Evolutionary conservation across 2,113 vertebrate genomes (phyloP).

Genomic region (Cyprinodon tularosa): DNA sequence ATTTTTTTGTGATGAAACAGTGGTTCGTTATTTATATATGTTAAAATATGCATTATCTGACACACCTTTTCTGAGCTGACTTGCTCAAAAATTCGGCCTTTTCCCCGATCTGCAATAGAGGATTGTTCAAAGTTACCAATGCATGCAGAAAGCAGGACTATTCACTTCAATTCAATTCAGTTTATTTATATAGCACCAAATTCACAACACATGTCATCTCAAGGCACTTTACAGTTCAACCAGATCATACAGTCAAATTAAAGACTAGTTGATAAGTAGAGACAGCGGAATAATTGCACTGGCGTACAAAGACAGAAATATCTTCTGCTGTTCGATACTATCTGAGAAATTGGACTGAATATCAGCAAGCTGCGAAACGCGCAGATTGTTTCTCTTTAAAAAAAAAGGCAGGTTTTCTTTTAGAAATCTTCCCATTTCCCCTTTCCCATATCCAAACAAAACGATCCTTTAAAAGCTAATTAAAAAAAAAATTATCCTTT

Average conservation of each 20-base stretch:
- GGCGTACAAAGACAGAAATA: neutral
- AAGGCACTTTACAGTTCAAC: too few relatives aligned
- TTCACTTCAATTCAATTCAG: too few relatives aligned
- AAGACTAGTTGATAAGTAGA: slow-evolving; percentile 2
- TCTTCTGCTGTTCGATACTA: neutral
- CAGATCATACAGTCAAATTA: too few relatives aligned
- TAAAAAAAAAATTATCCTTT: too few relatives aligned
- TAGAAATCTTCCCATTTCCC: too few relatives aligned
- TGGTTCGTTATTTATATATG: neutral
- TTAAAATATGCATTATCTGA: neutral
- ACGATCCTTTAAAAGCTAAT: too few relatives aligned
- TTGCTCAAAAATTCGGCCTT: slow-evolving; percentile 94
- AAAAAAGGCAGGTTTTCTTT: neutral
- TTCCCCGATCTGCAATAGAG: slow-evolving; percentile 87
- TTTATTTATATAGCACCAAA: too few relatives aligned
- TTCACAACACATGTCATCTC: too few relatives aligned
- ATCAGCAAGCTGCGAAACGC: neutral
- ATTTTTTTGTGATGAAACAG: neutral
- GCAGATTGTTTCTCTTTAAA: neutral
- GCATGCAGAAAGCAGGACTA: neutral
- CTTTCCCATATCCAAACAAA: too few relatives aligned
- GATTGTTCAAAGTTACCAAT: neutral
- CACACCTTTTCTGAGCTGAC: slow-evolving; percentile 93
- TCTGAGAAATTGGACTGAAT: neutral
- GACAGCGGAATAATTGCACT: neutral